Conservation (phyloP, 2,113 vertebrate genomes). For the Natator depressus region DNA sequence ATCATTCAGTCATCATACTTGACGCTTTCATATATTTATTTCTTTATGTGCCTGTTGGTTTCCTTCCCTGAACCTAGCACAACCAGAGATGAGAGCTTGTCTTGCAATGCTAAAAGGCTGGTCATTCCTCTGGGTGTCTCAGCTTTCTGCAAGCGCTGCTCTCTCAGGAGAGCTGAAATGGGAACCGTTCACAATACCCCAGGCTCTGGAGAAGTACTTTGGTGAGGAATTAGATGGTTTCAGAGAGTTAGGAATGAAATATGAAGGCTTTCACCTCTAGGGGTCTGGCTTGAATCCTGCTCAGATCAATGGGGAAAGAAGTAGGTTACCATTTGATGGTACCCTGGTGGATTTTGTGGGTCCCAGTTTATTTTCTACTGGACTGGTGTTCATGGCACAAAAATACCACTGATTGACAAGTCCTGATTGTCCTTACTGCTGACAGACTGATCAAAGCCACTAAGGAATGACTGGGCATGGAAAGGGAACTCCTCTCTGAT, state of each 20-base stretch:
- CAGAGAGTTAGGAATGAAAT: slow-evolving; percentile 16
- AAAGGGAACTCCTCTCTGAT: not conserved
- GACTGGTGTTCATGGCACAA: not conserved
- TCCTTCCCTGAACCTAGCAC: not conserved
- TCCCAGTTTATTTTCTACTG: not conserved
- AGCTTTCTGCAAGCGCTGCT: slow-evolving; percentile 25
- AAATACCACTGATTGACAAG: not conserved
- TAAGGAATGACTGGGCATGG: not conserved
- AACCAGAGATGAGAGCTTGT: not conserved
- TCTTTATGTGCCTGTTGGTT: not conserved
- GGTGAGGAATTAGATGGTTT: slow-evolving; percentile 21
- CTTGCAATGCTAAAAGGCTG: not conserved
- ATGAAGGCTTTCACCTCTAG: slow-evolving; percentile 32
- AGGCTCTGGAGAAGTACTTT: slow-evolving; percentile 44
- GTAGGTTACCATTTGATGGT: not conserved
- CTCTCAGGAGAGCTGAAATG: not conserved
- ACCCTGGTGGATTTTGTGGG: not conserved
- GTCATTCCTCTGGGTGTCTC: slow-evolving; percentile 24
- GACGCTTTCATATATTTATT: not conserved
- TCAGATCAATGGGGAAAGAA: not conserved
- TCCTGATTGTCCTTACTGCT: not conserved
- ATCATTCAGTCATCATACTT: too few relatives aligned
- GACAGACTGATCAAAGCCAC: not conserved
- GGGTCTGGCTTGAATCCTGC: slow-evolving; percentile 46
- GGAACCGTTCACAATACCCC: not conserved